These are phyloP conservation scores for Actinernus sp. DNA, from an alignment of 92 coral and sea anemone genomes.

Conservation along the genomic window DNA sequence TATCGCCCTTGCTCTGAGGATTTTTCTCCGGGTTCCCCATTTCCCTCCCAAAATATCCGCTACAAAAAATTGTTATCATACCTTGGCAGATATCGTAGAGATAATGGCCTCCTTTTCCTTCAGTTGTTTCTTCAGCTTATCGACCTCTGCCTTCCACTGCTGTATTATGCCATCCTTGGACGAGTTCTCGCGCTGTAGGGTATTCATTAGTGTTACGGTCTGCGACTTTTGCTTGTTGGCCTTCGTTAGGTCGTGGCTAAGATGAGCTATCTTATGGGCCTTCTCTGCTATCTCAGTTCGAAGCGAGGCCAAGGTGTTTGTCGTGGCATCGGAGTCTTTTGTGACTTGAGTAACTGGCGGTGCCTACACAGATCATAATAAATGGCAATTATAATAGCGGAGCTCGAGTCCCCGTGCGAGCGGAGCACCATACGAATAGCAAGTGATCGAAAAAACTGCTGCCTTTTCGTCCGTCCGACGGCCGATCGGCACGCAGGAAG, in stretches of 20 bases:
- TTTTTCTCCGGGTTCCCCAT: too few relatives aligned
- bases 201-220: conserved; percentile 81
- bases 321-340: conserved; percentile 65
- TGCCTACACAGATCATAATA: too few relatives aligned
- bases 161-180: conserved; percentile 90
- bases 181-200: conserved; percentile 88
- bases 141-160: conserved; percentile 80
- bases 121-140: conserved; percentile 80
- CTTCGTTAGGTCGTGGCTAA: conserved; percentile 77
- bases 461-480: too few relatives aligned
- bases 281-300: conserved; percentile 89
- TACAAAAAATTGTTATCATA: too few relatives aligned
- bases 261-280: conserved; percentile 79
- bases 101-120: conserved; percentile 84
- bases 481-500: too few relatives aligned
- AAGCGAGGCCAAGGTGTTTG: conserved; percentile 82
- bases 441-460: too few relatives aligned
- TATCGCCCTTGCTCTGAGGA: too few relatives aligned
- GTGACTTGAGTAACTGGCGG: conserved; percentile 13
- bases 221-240: conserved; percentile 84
- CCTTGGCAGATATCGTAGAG: conserved; percentile 86
- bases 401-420: too few relatives aligned
- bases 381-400: too few relatives aligned
- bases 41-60: too few relatives aligned
- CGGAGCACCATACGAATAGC: too few relatives aligned